Percentiles rank a stretch among this genome's conserved stretches.
Conservation (phyloP, 1,140 invertebrate genomes). For the Caerostris darwini region DNA sequence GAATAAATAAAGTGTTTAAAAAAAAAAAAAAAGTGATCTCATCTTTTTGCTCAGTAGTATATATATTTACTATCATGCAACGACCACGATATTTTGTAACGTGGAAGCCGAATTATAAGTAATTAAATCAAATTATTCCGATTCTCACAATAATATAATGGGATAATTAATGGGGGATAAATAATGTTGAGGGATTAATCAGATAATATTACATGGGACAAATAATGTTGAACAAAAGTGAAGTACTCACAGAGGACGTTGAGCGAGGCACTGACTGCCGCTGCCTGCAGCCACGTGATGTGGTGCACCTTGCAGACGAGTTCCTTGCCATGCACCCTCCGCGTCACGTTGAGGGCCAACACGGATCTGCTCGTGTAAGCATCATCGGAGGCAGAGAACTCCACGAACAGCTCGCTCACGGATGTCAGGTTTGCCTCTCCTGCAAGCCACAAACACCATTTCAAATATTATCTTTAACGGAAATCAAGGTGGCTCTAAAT, state of each 20-base stretch:
- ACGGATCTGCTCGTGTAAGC: constrained; percentile 86
- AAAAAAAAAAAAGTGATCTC: no score
- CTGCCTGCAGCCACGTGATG: constrained; percentile 85
- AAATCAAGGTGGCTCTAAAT: no score
- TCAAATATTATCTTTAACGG: no score
- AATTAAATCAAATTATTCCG: no score
- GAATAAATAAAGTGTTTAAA: no score
- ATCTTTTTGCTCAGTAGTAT: no score
- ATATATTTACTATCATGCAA: no score
- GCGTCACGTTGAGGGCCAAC: constrained; percentile 86
- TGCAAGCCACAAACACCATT: not conserved
- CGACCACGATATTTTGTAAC: no score
- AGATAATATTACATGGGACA: not conserved
- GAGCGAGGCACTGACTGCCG: constrained; percentile 88
- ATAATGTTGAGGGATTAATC: no score
- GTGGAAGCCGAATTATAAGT: no score
- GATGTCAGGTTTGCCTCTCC: constrained; percentile 80
- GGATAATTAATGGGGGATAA: no score
- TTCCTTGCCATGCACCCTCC: constrained; percentile 89
- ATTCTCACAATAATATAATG: no score
- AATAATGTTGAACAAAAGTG: not conserved
- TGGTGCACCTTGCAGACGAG: constrained; percentile 89
- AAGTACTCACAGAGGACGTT: constrained; percentile 90
- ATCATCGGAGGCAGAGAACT: constrained; percentile 80
- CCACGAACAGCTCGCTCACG: constrained; percentile 79